phyloP scores from a whole-genome alignment of 2,888 invertebrate species.

The Empis stercorea region DNA sequence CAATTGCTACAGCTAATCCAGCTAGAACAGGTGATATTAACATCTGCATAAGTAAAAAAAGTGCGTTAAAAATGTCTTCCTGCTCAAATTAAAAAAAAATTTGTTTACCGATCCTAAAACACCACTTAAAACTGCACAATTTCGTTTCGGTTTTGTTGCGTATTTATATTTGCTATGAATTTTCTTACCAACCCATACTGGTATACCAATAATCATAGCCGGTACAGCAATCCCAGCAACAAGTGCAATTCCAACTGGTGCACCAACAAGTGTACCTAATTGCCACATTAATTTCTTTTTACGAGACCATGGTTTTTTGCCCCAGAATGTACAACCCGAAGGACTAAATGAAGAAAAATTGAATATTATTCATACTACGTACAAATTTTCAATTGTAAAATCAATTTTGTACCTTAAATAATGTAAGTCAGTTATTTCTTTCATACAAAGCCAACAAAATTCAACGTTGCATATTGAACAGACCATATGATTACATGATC shows the following conservation, averaged over 20 bases:
- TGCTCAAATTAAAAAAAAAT: not conserved
- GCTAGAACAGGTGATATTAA: slow-evolving; percentile 43
- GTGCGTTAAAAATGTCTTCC: not conserved
- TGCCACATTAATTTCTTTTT: slow-evolving; percentile 98
- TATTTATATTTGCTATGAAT: slow-evolving; percentile 64
- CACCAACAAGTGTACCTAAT: slow-evolving; percentile 86
- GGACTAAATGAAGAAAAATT: slow-evolving; percentile 49
- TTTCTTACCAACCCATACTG: slow-evolving; percentile 90
- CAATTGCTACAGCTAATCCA: slow-evolving; percentile 59
- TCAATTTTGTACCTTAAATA: slow-evolving; percentile 91
- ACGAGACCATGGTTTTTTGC: slow-evolving; percentile 95
- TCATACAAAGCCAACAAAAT: slow-evolving; percentile 99
- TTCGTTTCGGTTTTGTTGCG: slow-evolving; percentile 61
- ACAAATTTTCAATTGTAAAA: too few relatives aligned
- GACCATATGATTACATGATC: slow-evolving; percentile 97
- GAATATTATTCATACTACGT: too few relatives aligned
- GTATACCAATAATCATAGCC: slow-evolving; percentile 88
- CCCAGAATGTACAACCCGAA: slow-evolving; percentile 92
- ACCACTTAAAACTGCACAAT: slow-evolving; percentile 69
- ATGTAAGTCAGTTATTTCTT: slow-evolving; percentile 94
- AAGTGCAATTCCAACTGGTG: slow-evolving; percentile 89
- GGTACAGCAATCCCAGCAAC: slow-evolving; percentile 94
- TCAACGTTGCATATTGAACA: slow-evolving; percentile 95
- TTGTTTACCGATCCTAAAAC: slow-evolving; percentile 69
- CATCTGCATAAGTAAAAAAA: slow-evolving; percentile 24